These are phyloP conservation scores for Atethmia centrago DNA, from an alignment of 2,888 invertebrate genomes.

Conservation along the genomic window DNA sequence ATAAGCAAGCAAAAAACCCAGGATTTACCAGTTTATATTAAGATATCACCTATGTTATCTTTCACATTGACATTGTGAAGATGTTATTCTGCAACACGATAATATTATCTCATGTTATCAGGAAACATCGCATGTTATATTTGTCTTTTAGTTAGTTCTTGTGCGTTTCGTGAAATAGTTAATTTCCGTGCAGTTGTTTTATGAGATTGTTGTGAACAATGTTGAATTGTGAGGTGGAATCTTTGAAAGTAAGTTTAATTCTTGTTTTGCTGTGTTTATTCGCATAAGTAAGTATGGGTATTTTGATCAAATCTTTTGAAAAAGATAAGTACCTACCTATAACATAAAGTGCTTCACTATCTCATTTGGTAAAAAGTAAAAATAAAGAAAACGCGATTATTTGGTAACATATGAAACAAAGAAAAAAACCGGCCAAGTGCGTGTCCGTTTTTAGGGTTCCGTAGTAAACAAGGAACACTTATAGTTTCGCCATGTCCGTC, in stretches of 20 bases:
- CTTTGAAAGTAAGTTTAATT: conserved; percentile 73
- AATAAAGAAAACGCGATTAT: too few species aligned
- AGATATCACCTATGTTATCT: conserved; percentile 38
- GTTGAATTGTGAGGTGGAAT: conserved; percentile 80
- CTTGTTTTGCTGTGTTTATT: not conserved
- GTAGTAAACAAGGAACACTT: too few species aligned
- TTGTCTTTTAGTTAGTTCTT: conserved; percentile 56
- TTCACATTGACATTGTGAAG: conserved; percentile 50
- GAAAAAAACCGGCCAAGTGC: too few species aligned
- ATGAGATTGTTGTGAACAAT: conserved; percentile 67
- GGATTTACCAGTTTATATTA: conserved; percentile 17
- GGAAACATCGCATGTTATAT: conserved; percentile 57
- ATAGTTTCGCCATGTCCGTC: too few species aligned
- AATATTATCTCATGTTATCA: conserved; percentile 65
- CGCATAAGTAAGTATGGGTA: not conserved
- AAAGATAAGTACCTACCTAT: not conserved
- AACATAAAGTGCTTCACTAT: too few species aligned
- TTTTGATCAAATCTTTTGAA: not conserved
- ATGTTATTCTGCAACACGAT: conserved; percentile 51
- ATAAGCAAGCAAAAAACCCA: conserved; percentile 29
- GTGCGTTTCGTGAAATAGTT: conserved; percentile 61
- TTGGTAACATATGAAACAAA: too few species aligned
- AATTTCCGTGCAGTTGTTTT: conserved; percentile 41
- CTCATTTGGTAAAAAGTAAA: too few species aligned
- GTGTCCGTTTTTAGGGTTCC: too few species aligned